Percentiles rank a stretch among this genome's conserved stretches.
These are phyloP conservation scores for Saguinus imperator DNA, from an alignment of 2,113 vertebrate species.

Conservation along the genomic window DNA sequence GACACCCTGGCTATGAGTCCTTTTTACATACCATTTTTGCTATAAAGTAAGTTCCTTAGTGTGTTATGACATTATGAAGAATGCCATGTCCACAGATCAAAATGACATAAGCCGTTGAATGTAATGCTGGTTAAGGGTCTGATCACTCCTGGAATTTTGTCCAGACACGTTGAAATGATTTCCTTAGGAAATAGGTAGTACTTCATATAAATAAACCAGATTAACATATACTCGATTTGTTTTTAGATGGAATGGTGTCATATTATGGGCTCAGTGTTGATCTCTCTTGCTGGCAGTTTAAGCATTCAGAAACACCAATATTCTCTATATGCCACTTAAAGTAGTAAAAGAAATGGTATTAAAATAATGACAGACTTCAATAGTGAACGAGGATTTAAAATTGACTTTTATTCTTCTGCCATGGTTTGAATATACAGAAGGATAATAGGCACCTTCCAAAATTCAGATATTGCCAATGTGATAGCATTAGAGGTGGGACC, in stretches of 20 bases:
- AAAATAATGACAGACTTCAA: background rate
- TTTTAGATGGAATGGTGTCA: too few relatives aligned
- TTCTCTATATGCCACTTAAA: background rate
- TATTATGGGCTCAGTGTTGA: too few relatives aligned
- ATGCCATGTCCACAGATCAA: background rate
- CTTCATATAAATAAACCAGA: too few relatives aligned
- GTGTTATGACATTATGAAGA: background rate
- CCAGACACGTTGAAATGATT: too few relatives aligned
- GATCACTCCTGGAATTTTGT: background rate
- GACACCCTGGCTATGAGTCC: rapidly evolving
- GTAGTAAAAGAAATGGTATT: background rate
- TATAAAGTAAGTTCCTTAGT: background rate
- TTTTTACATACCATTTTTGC: background rate
- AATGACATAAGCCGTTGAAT: background rate
- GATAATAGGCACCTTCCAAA: too few relatives aligned
- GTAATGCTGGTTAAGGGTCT: background rate
- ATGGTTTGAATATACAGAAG: background rate
- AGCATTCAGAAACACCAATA: background rate
- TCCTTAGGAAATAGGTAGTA: too few relatives aligned
- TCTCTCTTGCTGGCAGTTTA: background rate
- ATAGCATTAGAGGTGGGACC: too few relatives aligned
- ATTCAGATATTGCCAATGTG: too few relatives aligned
- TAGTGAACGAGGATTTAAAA: background rate
- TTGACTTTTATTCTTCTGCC: background rate
- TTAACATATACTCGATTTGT: too few relatives aligned